Percentiles rank a stretch among this genome's conserved stretches.
Conservation (phyloP, 2,797 vertebrate species). For the Lepidocolaptes lacrymiger region DNA sequence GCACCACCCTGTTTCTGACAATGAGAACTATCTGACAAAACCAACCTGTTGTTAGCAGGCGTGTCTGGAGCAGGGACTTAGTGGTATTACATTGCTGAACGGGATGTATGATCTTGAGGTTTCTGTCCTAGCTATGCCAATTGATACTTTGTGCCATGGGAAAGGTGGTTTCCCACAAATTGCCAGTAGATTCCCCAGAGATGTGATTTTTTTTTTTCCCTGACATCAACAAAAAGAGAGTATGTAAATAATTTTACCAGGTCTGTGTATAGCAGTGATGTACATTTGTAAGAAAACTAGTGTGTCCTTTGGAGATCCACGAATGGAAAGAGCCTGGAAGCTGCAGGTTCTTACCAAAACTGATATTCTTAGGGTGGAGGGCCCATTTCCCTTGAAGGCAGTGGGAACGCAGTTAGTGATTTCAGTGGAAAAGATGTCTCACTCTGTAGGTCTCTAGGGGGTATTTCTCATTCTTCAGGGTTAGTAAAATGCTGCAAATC, state of each 20-base stretch:
- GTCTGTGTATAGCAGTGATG: background rate
- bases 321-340: background rate
- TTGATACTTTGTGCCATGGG: background rate
- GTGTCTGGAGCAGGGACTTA: background rate
- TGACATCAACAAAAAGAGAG: background rate
- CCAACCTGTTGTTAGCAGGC: background rate
- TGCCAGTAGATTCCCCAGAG: background rate
- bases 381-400: background rate
- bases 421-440: background rate
- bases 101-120: background rate
- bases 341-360: background rate
- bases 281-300: background rate
- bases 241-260: background rate
- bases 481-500: background rate
- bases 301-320: accelerated
- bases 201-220: background rate
- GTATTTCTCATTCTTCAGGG: background rate
- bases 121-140: background rate
- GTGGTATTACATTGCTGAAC: background rate
- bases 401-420: background rate
- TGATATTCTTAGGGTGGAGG: background rate
- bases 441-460: background rate
- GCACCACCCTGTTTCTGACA: accelerated
- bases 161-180: background rate
- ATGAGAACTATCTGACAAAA: background rate